A percentile compares a stretch with the other conserved stretches of the same genome.
Evolutionary conservation across 1,140 invertebrate species (phyloP).

Genomic region (Trichogramma pretiosum): DNA sequence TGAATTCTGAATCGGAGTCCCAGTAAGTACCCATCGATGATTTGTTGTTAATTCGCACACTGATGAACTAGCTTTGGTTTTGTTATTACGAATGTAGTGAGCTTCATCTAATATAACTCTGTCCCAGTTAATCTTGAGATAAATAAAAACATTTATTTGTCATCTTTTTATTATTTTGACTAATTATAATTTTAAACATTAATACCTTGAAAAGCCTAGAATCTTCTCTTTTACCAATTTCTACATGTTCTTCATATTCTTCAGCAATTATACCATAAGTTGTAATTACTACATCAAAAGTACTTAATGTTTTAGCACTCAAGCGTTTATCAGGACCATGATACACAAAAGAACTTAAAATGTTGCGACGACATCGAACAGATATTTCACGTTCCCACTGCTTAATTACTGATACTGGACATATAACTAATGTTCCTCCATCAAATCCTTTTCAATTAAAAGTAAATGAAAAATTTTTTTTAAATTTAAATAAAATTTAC

Average conservation of each 20-base stretch:
- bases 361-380: conserved; percentile 51
- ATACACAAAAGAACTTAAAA: conserved; percentile 62
- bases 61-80: conserved; percentile 62
- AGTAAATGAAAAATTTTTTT: no score
- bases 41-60: conserved; percentile 55
- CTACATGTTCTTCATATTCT: conserved; percentile 29
- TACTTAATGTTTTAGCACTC: conserved; percentile 52
- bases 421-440: conserved; percentile 77
- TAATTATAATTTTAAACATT: no score
- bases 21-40: conserved; percentile 79
- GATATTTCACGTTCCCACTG: conserved; percentile 86
- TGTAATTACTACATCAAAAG: conserved; percentile 63
- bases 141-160: no score
- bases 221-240: conserved; percentile 43
- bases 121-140: conserved; percentile 71
- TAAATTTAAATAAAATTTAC: conserved; percentile 34
- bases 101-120: conserved; percentile 89
- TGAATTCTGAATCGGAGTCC: conserved; percentile 92
- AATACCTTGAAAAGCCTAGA: conserved; percentile 22
- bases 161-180: no score
- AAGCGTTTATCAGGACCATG: conserved; percentile 69
- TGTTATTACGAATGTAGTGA: conserved; percentile 81
- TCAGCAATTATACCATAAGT: conserved; percentile 54
- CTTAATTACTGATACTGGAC: conserved; percentile 70
- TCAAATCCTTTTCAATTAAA: no score